Percentiles rank a stretch among this genome's conserved stretches.
Conservation (phyloP, 2,888 invertebrate species). For the Trachelus troglodyta region DNA sequence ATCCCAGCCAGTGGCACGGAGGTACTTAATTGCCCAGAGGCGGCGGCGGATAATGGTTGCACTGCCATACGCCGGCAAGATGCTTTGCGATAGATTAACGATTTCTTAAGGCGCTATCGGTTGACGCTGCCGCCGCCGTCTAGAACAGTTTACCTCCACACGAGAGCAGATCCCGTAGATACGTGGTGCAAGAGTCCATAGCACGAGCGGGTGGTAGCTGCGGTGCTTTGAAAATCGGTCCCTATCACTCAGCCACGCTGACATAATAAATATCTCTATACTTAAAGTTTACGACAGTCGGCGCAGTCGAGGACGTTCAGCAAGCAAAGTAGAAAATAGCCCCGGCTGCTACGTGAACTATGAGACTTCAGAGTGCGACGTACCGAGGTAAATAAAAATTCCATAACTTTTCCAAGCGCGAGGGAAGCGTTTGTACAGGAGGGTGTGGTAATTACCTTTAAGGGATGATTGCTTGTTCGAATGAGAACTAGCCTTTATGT, state of each 20-base stretch:
- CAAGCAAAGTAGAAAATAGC: background rate
- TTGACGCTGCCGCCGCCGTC: background rate
- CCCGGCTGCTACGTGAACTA: background rate
- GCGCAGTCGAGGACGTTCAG: background rate
- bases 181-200: background rate
- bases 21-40: background rate
- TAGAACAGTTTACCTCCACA: background rate
- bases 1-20: background rate
- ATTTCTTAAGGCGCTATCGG: background rate
- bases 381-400: background rate
- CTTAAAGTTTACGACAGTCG: background rate
- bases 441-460: background rate
- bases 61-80: background rate
- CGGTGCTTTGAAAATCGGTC: background rate
- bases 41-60: background rate
- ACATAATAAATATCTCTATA: background rate
- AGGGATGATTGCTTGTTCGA: constrained; percentile 5
- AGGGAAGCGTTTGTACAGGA: background rate
- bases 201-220: background rate
- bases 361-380: background rate
- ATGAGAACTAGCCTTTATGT: background rate
- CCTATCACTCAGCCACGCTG: background rate
- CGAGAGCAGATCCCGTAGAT: background rate
- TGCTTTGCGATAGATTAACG: background rate
- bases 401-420: background rate